Conservation (phyloP, 2,113 vertebrate genomes). For the Siniperca chuatsi region DNA sequence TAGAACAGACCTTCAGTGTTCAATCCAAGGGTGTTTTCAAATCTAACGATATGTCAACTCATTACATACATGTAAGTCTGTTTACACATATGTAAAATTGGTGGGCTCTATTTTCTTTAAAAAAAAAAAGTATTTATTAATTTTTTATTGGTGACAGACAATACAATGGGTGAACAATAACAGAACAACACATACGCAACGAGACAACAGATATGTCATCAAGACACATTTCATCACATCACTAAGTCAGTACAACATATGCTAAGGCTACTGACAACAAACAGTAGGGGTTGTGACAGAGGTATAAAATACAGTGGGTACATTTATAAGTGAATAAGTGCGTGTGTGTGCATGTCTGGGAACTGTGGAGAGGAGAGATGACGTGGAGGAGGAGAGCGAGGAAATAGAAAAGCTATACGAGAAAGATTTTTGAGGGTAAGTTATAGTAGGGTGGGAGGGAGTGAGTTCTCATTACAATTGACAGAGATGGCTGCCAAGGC, state of each 20-base stretch:
- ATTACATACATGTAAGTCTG: neutral
- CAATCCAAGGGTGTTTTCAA: neutral
- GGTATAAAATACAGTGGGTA: neutral
- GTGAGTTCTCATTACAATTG: no score
- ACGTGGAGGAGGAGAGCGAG: neutral
- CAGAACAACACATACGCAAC: neutral
- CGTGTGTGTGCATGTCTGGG: neutral
- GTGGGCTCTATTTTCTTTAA: neutral
- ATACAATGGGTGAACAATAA: neutral
- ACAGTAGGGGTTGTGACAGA: neutral
- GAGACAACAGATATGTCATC: neutral
- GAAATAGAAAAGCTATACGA: neutral
- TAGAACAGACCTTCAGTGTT: neutral
- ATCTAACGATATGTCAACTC: neutral
- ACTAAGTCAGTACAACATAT: neutral
- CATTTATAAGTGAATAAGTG: neutral
- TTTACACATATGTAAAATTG: neutral
- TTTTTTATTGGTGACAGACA: neutral
- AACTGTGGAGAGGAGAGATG: neutral
- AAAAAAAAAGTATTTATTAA: no score
- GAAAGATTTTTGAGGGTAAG: neutral
- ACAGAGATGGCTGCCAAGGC: no score
- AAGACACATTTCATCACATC: neutral
- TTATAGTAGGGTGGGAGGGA: no score
- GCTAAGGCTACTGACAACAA: neutral